Conservation (phyloP, 1,140 invertebrate species). For the Ceratoteleas bidentatus region DNA sequence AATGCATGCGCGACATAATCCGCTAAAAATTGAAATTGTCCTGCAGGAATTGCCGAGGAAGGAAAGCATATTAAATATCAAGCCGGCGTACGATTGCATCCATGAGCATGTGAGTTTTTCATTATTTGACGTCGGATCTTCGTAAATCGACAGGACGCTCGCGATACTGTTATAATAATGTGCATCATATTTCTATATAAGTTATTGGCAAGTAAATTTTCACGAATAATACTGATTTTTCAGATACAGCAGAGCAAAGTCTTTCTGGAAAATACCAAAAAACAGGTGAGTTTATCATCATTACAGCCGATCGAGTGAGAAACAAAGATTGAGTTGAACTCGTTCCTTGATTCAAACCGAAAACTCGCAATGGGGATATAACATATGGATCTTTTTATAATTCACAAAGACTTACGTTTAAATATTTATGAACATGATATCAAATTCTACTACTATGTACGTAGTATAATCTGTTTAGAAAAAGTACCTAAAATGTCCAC, state of each 20-base stretch:
- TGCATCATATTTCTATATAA: slow-evolving; percentile 28
- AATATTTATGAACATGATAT: no score
- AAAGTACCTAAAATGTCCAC: no score
- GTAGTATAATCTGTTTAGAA: no score
- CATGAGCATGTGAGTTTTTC: slow-evolving; percentile 78
- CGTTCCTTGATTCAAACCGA: no score
- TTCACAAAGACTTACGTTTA: no score
- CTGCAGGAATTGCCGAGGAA: slow-evolving; percentile 75
- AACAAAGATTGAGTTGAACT: no score
- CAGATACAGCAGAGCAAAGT: slow-evolving; percentile 75
- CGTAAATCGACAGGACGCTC: slow-evolving; percentile 18
- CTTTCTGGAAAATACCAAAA: slow-evolving; percentile 75
- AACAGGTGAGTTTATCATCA: slow-evolving; percentile 70
- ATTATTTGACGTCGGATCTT: slow-evolving; percentile 35
- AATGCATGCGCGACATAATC: no score
- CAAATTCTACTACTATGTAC: no score
- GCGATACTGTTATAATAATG: slow-evolving; percentile 55
- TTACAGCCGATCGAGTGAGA: no score
- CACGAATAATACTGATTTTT: slow-evolving; percentile 65
- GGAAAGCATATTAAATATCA: slow-evolving; percentile 75
- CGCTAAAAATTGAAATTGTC: slow-evolving; percentile 44
- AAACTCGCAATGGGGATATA: no score
- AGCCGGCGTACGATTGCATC: slow-evolving; percentile 76
- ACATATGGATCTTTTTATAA: no score
- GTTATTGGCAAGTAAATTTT: slow-evolving; percentile 37